Evolutionary conservation across 2,113 vertebrate genomes (phyloP).

Genomic region (Dolichotis patagonum): DNA sequence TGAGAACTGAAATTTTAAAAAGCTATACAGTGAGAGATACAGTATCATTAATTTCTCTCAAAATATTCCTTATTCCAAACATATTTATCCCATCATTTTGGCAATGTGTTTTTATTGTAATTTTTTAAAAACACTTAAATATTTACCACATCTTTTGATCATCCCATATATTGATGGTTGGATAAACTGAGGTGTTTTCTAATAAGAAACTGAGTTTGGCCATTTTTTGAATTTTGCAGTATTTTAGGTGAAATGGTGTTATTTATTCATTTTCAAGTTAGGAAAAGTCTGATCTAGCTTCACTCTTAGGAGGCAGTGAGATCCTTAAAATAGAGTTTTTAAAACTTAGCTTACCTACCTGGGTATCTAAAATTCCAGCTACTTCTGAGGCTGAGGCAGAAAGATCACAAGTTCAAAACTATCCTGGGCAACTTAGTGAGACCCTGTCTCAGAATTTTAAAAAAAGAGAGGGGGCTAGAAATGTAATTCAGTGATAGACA

Average conservation of each 20-base stretch:
- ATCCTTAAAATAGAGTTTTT: constrained; percentile 25
- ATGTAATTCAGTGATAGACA: background rate
- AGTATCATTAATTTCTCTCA: background rate
- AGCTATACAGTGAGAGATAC: background rate
- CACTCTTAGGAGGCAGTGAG: background rate
- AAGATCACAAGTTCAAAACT: background rate
- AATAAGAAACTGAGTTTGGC: background rate
- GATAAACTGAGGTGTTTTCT: background rate
- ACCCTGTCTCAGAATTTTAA: background rate
- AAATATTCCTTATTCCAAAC: background rate
- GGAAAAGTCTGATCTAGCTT: constrained; percentile 39
- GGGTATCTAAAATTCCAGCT: background rate
- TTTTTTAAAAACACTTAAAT: background rate
- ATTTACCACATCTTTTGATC: background rate
- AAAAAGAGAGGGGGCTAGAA: background rate
- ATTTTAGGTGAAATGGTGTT: constrained; percentile 9
- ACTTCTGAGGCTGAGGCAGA: background rate
- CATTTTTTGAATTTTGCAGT: background rate
- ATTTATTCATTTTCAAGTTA: background rate
- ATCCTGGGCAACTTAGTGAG: background rate
- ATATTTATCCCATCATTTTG: background rate
- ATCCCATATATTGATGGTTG: background rate
- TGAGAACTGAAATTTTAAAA: background rate
- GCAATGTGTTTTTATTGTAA: background rate
- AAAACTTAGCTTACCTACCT: background rate